These are phyloP conservation scores for Tenualosa thibaudeaui DNA, from an alignment of 2,797 vertebrate species.

Conservation along the genomic window DNA sequence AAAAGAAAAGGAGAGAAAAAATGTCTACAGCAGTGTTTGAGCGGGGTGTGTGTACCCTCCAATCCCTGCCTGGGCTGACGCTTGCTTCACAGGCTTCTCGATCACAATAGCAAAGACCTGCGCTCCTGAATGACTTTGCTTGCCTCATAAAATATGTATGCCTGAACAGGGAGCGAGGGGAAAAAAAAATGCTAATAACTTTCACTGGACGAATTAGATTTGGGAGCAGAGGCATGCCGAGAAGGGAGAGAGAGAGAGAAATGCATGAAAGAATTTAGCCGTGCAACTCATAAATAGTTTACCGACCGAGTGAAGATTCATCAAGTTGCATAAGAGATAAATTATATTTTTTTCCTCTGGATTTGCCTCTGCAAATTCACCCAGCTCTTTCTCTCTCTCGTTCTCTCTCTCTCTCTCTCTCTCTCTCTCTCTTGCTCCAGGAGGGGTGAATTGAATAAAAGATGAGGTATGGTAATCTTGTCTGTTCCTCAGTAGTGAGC, in stretches of 20 bases:
- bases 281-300: slow-evolving; percentile 64
- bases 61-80: neutral
- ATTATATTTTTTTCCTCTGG: slow-evolving; percentile 54
- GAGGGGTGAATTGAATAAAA: slow-evolving; percentile 57
- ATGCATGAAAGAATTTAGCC: slow-evolving; percentile 57
- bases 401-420: slow-evolving; percentile 32
- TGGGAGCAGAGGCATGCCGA: slow-evolving; percentile 40
- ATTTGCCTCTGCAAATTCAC: slow-evolving; percentile 44
- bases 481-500: slow-evolving; percentile 36
- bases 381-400: neutral
- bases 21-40: neutral
- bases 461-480: slow-evolving; percentile 56
- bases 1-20: neutral
- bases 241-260: slow-evolving; percentile 35
- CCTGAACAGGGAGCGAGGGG: slow-evolving; percentile 44
- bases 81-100: slow-evolving; percentile 38
- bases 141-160: slow-evolving; percentile 62
- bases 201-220: slow-evolving; percentile 58
- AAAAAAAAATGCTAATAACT: slow-evolving; percentile 58
- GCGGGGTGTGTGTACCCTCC: neutral
- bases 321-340: slow-evolving; percentile 61
- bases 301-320: slow-evolving; percentile 61
- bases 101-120: slow-evolving; percentile 46
- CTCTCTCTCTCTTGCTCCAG: slow-evolving; percentile 31
- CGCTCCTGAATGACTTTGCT: slow-evolving; percentile 55